A percentile compares a stretch with the other conserved stretches of the same genome.
Evolutionary conservation across 2,797 vertebrate genomes (phyloP).

Genomic region (Benthosema pterotum): DNA sequence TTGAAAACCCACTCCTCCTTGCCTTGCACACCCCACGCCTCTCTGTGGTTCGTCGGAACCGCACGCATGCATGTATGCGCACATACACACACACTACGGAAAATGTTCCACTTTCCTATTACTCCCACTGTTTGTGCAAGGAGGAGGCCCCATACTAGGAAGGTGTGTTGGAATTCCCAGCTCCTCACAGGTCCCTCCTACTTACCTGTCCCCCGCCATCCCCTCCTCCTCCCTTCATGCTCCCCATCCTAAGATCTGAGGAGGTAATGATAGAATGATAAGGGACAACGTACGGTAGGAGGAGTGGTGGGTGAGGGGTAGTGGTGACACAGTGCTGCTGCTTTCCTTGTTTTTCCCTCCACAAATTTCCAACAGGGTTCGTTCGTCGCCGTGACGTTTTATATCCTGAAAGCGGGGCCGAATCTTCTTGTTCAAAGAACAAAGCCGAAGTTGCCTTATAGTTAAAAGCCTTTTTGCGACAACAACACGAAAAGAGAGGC

Average conservation of each 20-base stretch:
- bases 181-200: constrained; percentile 46
- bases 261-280: constrained; percentile 66
- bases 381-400: constrained; percentile 17
- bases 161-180: constrained; percentile 60
- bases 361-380: constrained; percentile 22
- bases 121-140: constrained; percentile 72
- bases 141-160: constrained; percentile 65
- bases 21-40: not conserved
- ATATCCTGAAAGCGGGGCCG: constrained; percentile 10
- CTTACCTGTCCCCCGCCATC: constrained; percentile 37
- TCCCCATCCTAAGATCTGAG: constrained; percentile 45
- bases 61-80: too few species aligned
- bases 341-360: too few species aligned
- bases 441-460: constrained; percentile 10
- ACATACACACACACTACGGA: constrained; percentile 32
- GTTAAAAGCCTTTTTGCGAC: constrained; percentile 15
- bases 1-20: constrained; percentile 27
- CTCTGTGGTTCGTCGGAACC: too few species aligned
- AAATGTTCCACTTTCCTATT: constrained; percentile 49
- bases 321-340: too few species aligned
- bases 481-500: constrained; percentile 3
- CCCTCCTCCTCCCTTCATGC: constrained; percentile 31
- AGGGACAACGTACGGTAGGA: constrained; percentile 39
- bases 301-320: not conserved
- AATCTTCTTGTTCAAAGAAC: constrained; percentile 18